phyloP scores from a whole-genome alignment of 2,797 vertebrate species.

The Manis pentadactyla region DNA sequence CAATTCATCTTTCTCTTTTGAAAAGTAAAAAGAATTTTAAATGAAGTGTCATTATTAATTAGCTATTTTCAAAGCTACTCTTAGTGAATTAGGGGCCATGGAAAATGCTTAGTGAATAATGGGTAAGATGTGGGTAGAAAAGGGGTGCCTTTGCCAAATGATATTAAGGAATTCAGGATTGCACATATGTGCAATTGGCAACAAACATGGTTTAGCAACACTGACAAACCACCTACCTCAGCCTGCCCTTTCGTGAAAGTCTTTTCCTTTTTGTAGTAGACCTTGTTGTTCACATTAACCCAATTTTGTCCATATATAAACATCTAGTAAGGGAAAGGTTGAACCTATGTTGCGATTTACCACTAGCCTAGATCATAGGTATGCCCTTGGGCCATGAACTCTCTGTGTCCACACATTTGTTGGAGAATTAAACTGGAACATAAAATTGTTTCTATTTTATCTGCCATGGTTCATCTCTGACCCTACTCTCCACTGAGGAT shows the following conservation, averaged over 20 bases:
- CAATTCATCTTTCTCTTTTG: background rate
- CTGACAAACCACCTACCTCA: background rate
- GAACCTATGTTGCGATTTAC: conserved; percentile 49
- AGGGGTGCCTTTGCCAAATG: background rate
- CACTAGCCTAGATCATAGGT: background rate
- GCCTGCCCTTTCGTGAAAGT: background rate
- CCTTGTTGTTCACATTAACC: conserved; percentile 48
- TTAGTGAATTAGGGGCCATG: background rate
- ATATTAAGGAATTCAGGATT: background rate
- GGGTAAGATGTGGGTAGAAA: background rate
- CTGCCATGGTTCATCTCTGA: conserved; percentile 35
- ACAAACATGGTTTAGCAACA: background rate
- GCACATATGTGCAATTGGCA: background rate
- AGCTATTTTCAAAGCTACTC: background rate
- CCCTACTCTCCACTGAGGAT: background rate
- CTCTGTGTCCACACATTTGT: conserved; percentile 19
- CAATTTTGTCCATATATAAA: conserved; percentile 48
- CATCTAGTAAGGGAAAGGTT: background rate
- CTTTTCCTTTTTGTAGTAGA: conserved; percentile 30
- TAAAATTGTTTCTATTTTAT: conserved; percentile 50
- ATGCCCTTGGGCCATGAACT: background rate
- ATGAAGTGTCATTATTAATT: background rate
- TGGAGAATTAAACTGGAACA: conserved; percentile 50
- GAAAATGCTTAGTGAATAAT: background rate
- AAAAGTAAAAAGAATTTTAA: background rate